Evolutionary conservation across 1,140 invertebrate species (phyloP).

Genomic region (Sycobia sp.): DNA sequence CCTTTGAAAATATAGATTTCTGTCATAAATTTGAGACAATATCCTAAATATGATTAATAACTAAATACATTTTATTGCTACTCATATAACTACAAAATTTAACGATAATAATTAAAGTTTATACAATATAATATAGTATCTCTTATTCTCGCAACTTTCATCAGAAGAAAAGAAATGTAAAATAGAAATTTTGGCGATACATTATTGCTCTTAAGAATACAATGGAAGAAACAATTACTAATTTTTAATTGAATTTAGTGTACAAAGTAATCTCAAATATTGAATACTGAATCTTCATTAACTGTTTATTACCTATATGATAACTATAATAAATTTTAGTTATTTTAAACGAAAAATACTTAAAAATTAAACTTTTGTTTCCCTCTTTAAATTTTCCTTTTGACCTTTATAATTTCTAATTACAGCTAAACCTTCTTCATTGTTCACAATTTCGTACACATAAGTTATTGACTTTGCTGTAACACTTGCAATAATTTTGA

Average conservation of each 20-base stretch:
- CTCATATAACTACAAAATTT: background rate
- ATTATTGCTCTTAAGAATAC: no score
- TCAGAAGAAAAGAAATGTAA: conserved; percentile 23
- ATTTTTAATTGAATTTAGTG: no score
- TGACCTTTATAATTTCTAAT: background rate
- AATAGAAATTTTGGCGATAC: background rate
- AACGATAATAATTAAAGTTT: background rate
- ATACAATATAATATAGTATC: conserved; percentile 8
- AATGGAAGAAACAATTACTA: no score
- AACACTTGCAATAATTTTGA: background rate
- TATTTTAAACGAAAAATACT: background rate
- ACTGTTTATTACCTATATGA: background rate
- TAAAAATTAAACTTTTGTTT: conserved; percentile 16
- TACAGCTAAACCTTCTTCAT: no score
- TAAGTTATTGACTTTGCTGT: conserved; percentile 7
- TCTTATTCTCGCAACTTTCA: conserved; percentile 1
- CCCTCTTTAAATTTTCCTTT: conserved; percentile 15
- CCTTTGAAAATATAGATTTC: conserved; percentile 7
- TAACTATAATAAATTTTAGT: background rate
- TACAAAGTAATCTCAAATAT: no score
- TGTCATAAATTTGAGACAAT: background rate
- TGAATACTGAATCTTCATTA: no score
- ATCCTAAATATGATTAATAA: background rate
- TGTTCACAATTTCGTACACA: background rate
- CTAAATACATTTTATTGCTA: conserved; percentile 20